These are phyloP conservation scores for Ennomos erosarius DNA, from an alignment of 2,888 invertebrate species.

Conservation along the genomic window DNA sequence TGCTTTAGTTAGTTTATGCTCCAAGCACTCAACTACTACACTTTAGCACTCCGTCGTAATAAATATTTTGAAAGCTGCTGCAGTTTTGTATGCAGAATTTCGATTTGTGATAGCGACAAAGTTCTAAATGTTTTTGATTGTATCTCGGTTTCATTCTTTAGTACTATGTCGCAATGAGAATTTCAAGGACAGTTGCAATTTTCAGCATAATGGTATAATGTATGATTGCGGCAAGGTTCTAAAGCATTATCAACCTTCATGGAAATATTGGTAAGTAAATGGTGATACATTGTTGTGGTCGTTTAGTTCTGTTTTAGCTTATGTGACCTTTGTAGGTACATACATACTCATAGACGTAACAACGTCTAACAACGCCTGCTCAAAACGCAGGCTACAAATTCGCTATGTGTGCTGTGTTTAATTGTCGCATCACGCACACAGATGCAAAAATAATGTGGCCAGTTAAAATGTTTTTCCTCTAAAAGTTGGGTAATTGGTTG, in stretches of 20 bases:
- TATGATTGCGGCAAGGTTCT: constrained; percentile 4
- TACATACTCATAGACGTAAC: too few relatives aligned
- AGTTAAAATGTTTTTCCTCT: too few relatives aligned
- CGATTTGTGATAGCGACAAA: constrained; percentile 1
- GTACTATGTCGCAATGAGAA: constrained; percentile 11
- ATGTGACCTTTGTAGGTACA: too few relatives aligned
- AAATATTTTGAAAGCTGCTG: constrained; percentile 1
- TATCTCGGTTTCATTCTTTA: not conserved
- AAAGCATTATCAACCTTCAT: not conserved
- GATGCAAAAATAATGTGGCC: too few relatives aligned
- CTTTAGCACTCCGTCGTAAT: constrained; percentile 11
- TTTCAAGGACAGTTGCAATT: not conserved
- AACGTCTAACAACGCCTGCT: too few relatives aligned
- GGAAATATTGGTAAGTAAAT: constrained; percentile 32
- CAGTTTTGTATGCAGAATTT: not conserved
- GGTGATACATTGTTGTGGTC: constrained; percentile 19
- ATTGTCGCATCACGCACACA: too few relatives aligned
- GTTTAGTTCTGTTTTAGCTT: constrained; percentile 13
- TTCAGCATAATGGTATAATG: not conserved
- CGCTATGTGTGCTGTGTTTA: too few relatives aligned
- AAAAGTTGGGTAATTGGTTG: too few relatives aligned
- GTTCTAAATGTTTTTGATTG: not conserved
- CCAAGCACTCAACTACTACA: constrained; percentile 5
- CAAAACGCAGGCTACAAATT: too few relatives aligned
- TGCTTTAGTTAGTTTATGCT: too few relatives aligned